phyloP scores from a whole-genome alignment of 2,888 invertebrate genomes.

The Papilio gigon region DNA sequence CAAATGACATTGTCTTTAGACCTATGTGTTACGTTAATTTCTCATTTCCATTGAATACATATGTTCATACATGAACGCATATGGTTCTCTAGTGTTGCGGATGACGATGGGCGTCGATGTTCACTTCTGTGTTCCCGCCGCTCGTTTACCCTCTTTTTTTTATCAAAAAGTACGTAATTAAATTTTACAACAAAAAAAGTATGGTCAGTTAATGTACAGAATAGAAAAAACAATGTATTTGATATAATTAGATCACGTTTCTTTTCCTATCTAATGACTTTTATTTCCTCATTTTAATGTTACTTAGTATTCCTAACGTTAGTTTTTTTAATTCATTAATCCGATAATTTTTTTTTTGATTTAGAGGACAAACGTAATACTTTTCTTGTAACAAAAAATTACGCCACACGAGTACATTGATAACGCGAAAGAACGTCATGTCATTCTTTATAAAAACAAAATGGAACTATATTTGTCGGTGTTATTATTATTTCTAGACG shows the following conservation, averaged over 20 bases:
- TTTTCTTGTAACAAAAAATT: background rate
- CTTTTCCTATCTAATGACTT: background rate
- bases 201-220: too few relatives aligned
- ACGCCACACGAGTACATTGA: background rate
- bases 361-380: background rate
- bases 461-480: too few relatives aligned
- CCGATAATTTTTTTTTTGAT: background rate
- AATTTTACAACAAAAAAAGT: too few relatives aligned
- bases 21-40: too few relatives aligned
- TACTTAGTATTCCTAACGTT: background rate
- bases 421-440: background rate
- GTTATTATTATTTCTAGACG: background rate
- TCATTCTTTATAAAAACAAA: background rate
- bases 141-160: too few relatives aligned
- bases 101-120: too few relatives aligned
- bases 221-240: background rate
- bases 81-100: too few relatives aligned
- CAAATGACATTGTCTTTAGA: too few relatives aligned
- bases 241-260: background rate
- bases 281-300: background rate
- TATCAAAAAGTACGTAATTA: too few relatives aligned
- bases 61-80: too few relatives aligned
- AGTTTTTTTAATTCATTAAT: constrained; percentile 1
- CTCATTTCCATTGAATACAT: too few relatives aligned
- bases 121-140: too few relatives aligned